Percentiles rank a stretch among this genome's conserved stretches.
phyloP scores from a whole-genome alignment of 64 coral and sea anemone species.

The Porites lutea region DNA sequence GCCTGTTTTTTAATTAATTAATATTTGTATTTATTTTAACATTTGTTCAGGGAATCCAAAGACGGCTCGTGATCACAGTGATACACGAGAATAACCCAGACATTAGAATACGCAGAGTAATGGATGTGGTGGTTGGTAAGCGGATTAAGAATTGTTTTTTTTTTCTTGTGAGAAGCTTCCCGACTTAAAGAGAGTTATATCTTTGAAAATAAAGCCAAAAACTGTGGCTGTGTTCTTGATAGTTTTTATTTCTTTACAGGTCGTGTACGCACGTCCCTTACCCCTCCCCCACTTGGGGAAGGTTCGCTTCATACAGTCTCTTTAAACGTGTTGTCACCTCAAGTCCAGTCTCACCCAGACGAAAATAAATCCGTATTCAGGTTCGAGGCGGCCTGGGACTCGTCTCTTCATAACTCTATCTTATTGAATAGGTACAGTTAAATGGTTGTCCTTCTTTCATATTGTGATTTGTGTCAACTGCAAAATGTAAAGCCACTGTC shows the following conservation, averaged over 20 bases:
- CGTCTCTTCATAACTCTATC: constrained; percentile 93
- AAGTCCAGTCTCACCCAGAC: constrained; percentile 94
- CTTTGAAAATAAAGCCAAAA: too few species aligned
- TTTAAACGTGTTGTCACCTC: constrained; percentile 77
- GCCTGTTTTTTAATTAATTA: too few species aligned
- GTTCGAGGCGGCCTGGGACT: constrained; percentile 97
- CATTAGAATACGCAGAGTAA: constrained; percentile 79
- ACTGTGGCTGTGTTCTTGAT: too few species aligned
- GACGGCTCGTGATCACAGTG: constrained; percentile 92
- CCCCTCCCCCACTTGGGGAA: background rate
- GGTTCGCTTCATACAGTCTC: constrained; percentile 49
- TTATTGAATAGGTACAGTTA: constrained; percentile 40
- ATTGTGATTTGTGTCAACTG: too few species aligned
- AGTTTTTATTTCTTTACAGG: background rate
- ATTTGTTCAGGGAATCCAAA: constrained; percentile 87
- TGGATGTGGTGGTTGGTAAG: constrained; percentile 29
- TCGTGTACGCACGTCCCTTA: constrained; percentile 45
- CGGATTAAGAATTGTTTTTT: background rate
- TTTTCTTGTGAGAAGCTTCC: too few species aligned
- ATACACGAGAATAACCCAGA: constrained; percentile 95
- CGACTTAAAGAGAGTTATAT: too few species aligned
- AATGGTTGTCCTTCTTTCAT: too few species aligned
- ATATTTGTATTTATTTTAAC: background rate
- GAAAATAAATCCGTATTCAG: constrained; percentile 90
- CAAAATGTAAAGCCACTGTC: too few species aligned